A percentile compares a stretch with the other conserved stretches of the same genome.
These are phyloP conservation scores for Galendromus occidentalis DNA, from an alignment of 1,140 invertebrate genomes.

Conservation along the genomic window DNA sequence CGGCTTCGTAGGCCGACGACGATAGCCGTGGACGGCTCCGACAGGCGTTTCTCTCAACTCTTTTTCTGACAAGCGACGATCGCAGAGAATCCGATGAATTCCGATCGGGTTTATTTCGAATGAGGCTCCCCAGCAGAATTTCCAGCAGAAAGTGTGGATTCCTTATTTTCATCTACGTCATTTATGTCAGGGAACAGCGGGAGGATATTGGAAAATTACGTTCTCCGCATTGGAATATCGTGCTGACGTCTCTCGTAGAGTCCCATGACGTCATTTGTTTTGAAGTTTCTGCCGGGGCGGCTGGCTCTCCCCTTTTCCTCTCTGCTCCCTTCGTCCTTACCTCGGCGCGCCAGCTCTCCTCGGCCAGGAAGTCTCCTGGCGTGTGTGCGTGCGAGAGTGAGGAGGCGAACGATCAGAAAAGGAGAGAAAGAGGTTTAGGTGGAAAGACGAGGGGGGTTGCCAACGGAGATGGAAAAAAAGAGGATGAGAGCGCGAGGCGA, in stretches of 20 bases:
- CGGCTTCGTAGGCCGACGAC: too few species aligned
- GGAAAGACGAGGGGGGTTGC: neutral
- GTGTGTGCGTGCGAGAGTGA: neutral
- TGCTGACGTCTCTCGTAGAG: neutral
- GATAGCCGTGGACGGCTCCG: too few species aligned
- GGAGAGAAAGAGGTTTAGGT: conserved; percentile 12
- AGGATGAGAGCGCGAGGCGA: neutral
- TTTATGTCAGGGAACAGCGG: too few species aligned
- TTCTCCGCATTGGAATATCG: too few species aligned
- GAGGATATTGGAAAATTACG: too few species aligned
- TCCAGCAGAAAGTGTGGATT: too few species aligned
- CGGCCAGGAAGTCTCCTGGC: neutral
- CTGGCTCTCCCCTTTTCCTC: neutral
- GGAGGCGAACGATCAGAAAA: neutral
- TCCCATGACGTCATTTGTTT: conserved; percentile 1
- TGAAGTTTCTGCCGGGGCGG: neutral
- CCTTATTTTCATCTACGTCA: too few species aligned
- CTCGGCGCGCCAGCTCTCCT: neutral
- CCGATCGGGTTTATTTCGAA: too few species aligned
- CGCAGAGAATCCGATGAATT: too few species aligned
- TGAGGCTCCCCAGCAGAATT: too few species aligned
- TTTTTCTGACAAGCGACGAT: too few species aligned
- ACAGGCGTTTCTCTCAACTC: too few species aligned
- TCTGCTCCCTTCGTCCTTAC: neutral
- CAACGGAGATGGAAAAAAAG: conserved; percentile 5